phyloP scores from a whole-genome alignment of 2,113 vertebrate genomes.

The Hylia prasina region DNA sequence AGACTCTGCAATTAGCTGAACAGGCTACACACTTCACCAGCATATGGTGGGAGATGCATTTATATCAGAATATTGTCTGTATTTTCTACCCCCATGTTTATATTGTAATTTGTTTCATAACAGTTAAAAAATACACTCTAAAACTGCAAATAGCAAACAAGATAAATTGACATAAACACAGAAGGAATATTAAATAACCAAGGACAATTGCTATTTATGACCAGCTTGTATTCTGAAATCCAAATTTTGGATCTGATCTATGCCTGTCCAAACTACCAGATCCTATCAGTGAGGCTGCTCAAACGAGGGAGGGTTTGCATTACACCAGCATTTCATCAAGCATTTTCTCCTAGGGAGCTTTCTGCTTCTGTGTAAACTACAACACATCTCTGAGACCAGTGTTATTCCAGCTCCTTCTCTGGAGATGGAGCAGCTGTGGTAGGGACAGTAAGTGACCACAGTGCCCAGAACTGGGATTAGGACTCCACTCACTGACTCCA shows the following conservation, averaged over 20 bases:
- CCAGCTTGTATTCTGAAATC: not conserved
- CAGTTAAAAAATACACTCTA: not conserved
- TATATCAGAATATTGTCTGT: not conserved
- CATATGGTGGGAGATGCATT: not conserved
- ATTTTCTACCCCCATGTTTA: not conserved
- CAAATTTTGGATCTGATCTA: not conserved
- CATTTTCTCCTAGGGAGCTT: not conserved
- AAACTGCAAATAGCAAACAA: not conserved
- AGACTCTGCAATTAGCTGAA: not conserved
- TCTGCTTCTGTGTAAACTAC: not conserved
- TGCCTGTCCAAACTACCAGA: not conserved
- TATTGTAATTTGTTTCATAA: not conserved
- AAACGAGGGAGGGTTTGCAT: fast-evolving
- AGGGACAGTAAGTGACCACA: not conserved
- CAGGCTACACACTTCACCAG: not conserved
- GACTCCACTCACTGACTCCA: not conserved
- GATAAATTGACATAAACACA: not conserved
- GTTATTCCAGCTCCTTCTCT: not conserved
- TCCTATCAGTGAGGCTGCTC: not conserved
- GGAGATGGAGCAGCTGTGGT: not conserved
- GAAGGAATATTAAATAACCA: not conserved
- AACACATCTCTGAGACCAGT: fast-evolving
- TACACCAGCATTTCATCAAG: not conserved
- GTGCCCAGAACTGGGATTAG: not conserved
- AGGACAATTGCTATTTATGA: not conserved